Evolutionary conservation across 2,113 vertebrate genomes (phyloP).

Genomic region (Corythaeola cristata): DNA sequence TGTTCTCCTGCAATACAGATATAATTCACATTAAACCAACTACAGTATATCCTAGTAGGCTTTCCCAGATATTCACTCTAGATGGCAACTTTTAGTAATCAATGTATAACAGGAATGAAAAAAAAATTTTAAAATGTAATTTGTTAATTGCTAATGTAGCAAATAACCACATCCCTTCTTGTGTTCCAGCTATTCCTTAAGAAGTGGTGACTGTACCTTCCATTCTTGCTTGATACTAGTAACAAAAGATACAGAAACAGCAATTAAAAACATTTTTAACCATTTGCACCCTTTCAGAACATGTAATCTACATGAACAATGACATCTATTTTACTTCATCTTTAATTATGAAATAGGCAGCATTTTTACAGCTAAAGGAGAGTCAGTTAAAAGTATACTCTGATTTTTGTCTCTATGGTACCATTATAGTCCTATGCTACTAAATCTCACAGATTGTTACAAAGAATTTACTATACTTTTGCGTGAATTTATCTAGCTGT

Average conservation of each 20-base stretch:
- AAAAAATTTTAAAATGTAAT: no score
- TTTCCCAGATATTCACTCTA: neutral
- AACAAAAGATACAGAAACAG: neutral
- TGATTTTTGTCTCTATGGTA: neutral
- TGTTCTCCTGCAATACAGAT: neutral
- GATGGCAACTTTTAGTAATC: neutral
- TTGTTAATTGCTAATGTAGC: neutral
- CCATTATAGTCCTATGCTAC: neutral
- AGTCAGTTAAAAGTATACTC: neutral
- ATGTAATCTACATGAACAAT: neutral
- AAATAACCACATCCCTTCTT: neutral
- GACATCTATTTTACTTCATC: neutral
- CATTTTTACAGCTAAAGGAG: neutral
- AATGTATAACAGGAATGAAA: neutral
- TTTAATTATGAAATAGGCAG: neutral
- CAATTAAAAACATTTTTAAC: neutral
- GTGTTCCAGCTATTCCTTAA: neutral
- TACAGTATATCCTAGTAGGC: neutral
- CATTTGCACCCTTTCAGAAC: neutral
- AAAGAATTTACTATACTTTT: neutral
- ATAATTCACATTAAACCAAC: neutral
- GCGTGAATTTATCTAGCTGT: neutral
- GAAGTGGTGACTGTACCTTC: neutral
- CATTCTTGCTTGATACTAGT: neutral
- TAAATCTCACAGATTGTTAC: neutral